Evolutionary conservation across 2,888 invertebrate genomes (phyloP), one percentile per base, ranked within the genome.

Genomic region (Agrochola macilenta): DNA sequence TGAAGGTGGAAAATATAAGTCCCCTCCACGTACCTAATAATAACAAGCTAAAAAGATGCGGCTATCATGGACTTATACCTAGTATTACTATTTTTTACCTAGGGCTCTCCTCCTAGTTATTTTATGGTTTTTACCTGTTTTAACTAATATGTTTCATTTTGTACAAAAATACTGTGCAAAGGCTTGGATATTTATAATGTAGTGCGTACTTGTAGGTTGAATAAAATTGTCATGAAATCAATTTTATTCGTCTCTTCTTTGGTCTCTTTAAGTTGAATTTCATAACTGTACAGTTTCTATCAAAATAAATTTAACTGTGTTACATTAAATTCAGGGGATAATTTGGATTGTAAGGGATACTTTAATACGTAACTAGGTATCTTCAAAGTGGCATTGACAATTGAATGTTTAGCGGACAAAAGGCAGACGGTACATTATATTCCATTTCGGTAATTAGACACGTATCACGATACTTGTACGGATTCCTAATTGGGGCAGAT

Each of bases 401-500:
- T 79, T 83, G 65, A 60, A 79, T 71, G 66, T 72, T 61, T 78
- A 74, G 63, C 60, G 72, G 68, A 78, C 64, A 77, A 60, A 80
- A 73, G 43, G 57, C 58, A 74, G 74, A 71, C 30, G 72, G 70
- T 74, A 87, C 83, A 77, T 83, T 79, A 83, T 80, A 81, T 85
- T 84, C 76, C n/a, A 77, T 85, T 83, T 75, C 74, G 65, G 88
- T 89, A 90, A 90, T 87, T 77, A 86, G 87, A 90, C 82, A 88
- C 85, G 84, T 87, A 88, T 85, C 82, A 86, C 74, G 82, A 83
- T 87, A 87, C 79, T 87, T 79, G 81, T 90, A 91, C 83, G 91
- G 90, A 82, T 91, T 91, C 89, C 88, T 90, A 90, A 91, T 89
- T 89, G 87, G 84, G 79, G 68, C 58, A 87, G 88, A 91, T 91